These are phyloP conservation scores for Colostygia pectinataria DNA, from an alignment of 2,888 invertebrate species.

Conservation along the genomic window DNA sequence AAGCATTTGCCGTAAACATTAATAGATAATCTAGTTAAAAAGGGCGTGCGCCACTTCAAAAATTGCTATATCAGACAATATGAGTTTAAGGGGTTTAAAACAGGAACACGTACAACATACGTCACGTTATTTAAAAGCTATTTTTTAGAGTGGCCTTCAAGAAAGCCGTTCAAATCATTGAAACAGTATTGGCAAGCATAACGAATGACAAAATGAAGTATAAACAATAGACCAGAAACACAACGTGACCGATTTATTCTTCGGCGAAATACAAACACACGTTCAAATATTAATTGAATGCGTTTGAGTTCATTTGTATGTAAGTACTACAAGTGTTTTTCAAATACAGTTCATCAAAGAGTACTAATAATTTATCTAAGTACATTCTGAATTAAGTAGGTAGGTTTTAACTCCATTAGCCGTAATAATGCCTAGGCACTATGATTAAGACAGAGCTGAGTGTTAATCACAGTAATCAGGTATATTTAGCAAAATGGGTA, in stretches of 20 bases:
- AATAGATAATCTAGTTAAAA: too few species aligned
- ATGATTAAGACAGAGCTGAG: too few species aligned
- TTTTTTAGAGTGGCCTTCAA: conserved; percentile 51
- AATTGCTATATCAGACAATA: too few species aligned
- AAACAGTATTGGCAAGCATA: conserved; percentile 59
- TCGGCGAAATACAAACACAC: not conserved
- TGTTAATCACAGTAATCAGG: too few species aligned
- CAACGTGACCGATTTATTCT: not conserved
- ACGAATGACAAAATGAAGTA: conserved; percentile 56
- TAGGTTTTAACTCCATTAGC: too few species aligned
- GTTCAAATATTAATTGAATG: not conserved
- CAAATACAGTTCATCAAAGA: conserved; percentile 19
- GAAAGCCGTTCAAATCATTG: conserved; percentile 40
- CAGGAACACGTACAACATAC: too few species aligned
- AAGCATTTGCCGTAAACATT: too few species aligned
- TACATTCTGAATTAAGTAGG: too few species aligned
- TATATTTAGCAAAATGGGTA: too few species aligned
- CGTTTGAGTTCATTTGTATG: not conserved
- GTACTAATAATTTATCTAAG: not conserved
- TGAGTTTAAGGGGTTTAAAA: too few species aligned
- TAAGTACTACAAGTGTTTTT: not conserved
- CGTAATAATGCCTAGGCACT: too few species aligned
- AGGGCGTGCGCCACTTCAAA: too few species aligned
- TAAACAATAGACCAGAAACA: conserved; percentile 1
- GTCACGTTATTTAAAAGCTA: not conserved